Evolutionary conservation across 1,140 invertebrate species (phyloP).

Genomic region (Sarcophaga bullata): DNA sequence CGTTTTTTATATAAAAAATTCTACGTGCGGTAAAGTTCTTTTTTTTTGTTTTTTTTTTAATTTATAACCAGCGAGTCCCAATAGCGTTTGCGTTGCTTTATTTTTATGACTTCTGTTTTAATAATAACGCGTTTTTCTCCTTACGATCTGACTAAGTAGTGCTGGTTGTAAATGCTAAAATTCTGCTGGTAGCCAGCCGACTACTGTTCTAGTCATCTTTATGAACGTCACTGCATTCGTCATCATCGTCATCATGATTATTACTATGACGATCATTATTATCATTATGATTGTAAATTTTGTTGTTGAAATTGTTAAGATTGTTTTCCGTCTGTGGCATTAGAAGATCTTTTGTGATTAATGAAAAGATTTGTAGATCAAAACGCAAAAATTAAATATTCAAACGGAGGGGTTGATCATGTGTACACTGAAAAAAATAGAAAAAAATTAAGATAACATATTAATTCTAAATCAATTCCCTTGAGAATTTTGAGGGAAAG

Average conservation of each 20-base stretch:
- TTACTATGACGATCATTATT: background rate
- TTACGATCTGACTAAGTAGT: background rate
- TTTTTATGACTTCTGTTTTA: slow-evolving; percentile 1
- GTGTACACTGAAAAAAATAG: too few relatives aligned
- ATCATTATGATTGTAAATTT: background rate
- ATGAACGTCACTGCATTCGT: background rate
- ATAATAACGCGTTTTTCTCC: background rate
- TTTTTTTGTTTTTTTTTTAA: background rate
- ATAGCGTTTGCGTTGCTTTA: background rate
- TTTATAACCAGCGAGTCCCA: slow-evolving; percentile 23
- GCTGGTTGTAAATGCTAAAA: background rate
- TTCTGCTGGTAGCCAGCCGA: background rate
- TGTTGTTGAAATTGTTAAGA: background rate
- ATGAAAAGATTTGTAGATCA: too few relatives aligned
- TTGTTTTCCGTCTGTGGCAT: too few relatives aligned
- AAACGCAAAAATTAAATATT: too few relatives aligned
- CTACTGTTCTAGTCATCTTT: background rate
- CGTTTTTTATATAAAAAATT: slow-evolving; percentile 26
- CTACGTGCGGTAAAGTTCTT: background rate
- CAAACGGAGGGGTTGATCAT: too few relatives aligned
- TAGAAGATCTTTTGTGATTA: too few relatives aligned
- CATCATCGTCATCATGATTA: background rate
- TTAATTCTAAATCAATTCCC: too few relatives aligned
- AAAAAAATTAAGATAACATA: too few relatives aligned
- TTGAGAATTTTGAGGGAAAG: too few relatives aligned